Conservation (phyloP, 2,113 vertebrate species). For the Cephalopholis sonnerati region DNA sequence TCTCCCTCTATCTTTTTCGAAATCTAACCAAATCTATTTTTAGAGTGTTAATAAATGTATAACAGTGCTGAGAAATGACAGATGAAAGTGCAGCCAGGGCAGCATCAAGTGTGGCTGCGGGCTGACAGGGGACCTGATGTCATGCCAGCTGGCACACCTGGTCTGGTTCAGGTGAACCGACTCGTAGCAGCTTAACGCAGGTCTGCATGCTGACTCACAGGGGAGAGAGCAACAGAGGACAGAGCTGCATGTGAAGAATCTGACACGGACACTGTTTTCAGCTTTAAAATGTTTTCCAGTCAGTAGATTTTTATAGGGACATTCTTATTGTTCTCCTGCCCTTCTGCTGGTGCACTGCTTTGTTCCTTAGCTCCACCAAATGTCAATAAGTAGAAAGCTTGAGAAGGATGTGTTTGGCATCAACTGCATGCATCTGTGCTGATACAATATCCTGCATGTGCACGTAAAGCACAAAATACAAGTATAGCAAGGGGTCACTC, state of each 20-base stretch:
- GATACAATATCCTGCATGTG: too few species aligned
- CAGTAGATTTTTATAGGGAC: neutral
- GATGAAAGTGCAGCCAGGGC: neutral
- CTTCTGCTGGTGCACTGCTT: neutral
- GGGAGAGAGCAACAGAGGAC: neutral
- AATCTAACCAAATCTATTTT: neutral
- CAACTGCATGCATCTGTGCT: neutral
- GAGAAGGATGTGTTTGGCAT: neutral
- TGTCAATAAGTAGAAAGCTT: too few species aligned
- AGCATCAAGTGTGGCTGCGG: neutral
- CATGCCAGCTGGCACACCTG: conserved; percentile 16
- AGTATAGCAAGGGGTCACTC: neutral
- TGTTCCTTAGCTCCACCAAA: too few species aligned
- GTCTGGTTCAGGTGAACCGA: neutral
- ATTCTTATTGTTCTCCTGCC: neutral
- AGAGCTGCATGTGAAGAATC: neutral
- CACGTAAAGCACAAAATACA: neutral
- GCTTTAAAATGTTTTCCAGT: neutral
- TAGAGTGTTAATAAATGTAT: neutral
- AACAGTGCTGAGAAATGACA: neutral
- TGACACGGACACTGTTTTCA: neutral
- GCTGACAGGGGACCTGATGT: neutral
- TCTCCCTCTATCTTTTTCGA: neutral
- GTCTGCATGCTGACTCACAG: neutral
- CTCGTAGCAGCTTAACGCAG: neutral